Percentiles rank a stretch among this genome's conserved stretches.
Conservation (phyloP, 2,797 vertebrate species). For the Neosilurus hyrtlii region DNA sequence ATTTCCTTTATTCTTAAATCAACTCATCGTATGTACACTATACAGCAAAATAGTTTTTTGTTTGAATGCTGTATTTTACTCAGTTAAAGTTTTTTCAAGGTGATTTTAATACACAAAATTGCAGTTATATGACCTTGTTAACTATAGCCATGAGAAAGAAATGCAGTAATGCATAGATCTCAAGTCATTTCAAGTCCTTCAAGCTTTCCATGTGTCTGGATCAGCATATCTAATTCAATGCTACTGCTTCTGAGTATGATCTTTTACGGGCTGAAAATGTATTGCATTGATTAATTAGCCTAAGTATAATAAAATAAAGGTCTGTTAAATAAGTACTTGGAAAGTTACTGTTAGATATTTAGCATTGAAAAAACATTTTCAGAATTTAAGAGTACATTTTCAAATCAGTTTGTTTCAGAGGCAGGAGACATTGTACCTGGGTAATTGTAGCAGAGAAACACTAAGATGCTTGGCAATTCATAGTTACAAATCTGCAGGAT, state of each 20-base stretch:
- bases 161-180: not conserved
- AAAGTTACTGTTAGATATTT: not conserved
- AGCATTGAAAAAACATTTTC: not conserved
- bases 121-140: not conserved
- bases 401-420: not conserved
- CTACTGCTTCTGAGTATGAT: not conserved
- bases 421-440: not conserved
- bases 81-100: not conserved
- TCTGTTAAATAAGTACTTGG: not conserved
- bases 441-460: not conserved
- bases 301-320: not conserved
- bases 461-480: not conserved
- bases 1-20: not conserved
- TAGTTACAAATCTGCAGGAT: not conserved
- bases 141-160: not conserved
- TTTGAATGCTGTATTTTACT: not conserved
- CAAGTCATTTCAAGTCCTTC: constrained; percentile 4
- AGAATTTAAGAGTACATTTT: not conserved
- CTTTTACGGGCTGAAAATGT: not conserved
- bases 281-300: not conserved
- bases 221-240: constrained; percentile 42
- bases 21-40: not conserved
- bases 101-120: not conserved
- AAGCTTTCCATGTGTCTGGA: not conserved
- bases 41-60: not conserved